Conservation (phyloP, 2,113 vertebrate species). For the Willisornis vidua region DNA sequence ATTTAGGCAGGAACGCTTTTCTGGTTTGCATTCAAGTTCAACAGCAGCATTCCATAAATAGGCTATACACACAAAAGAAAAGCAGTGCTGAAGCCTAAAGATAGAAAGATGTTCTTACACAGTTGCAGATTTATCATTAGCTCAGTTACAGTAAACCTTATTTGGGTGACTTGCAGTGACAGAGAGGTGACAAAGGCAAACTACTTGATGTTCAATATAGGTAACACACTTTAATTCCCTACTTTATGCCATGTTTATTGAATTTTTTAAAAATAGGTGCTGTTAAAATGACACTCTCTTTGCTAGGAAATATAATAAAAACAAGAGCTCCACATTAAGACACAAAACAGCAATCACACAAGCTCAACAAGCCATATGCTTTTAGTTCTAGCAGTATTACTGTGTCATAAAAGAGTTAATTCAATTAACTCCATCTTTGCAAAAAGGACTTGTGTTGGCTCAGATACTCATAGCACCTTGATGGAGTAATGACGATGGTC, state of each 20-base stretch:
- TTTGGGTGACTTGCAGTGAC: constrained; percentile 53
- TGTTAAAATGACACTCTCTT: background rate
- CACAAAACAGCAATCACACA: background rate
- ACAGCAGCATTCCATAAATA: constrained; percentile 50
- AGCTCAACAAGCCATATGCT: background rate
- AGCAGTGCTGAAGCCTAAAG: constrained; percentile 51
- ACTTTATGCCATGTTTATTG: constrained; percentile 1
- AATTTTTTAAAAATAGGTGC: constrained; percentile 29
- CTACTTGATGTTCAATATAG: constrained; percentile 28
- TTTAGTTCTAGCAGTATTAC: background rate
- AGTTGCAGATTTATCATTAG: constrained; percentile 71
- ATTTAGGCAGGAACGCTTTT: background rate
- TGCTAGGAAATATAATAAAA: background rate
- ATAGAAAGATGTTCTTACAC: constrained; percentile 65
- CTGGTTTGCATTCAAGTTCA: constrained; percentile 46
- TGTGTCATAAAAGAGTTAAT: background rate
- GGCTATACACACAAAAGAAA: constrained; percentile 23
- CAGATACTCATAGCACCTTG: background rate
- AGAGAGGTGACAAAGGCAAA: constrained; percentile 44
- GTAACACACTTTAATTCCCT: constrained; percentile 30
- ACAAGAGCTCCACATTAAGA: background rate
- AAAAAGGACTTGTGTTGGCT: background rate
- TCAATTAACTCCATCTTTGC: background rate
- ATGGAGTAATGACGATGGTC: background rate
- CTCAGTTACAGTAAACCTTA: constrained; percentile 41